Base-by-base conservation (phyloP, 1,140 invertebrate species). In the Antheraea mylitta region DNA sequence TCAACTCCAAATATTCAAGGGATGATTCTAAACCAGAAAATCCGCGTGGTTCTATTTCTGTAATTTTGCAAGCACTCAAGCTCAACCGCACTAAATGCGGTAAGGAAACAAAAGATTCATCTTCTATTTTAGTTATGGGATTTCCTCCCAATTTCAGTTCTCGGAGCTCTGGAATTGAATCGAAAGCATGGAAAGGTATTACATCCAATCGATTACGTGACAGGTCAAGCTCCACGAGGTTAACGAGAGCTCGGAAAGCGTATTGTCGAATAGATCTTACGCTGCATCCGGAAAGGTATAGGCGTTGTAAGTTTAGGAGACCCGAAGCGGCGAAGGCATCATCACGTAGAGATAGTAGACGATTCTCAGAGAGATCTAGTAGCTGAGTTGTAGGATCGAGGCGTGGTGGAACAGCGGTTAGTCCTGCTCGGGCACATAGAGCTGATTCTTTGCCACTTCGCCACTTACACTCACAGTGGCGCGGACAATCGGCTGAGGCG, bases 401-500 rank as follows among this genome's bases (percentile, higher is more conserved):
- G 64, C 94, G 93, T 18, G 88, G 82, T 7, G 96, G 96, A 58
- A 97, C 93, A 72, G 92, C 92, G 62, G 94, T 94, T 65, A 97
- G 93, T 77, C 96, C 96, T 67, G 95, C 95, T 81, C 94, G 94
- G 66, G 94, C 92, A 90, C 96, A 97, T 70, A 96, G 93, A 58
- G 96, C 96, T 37, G 96, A 96, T 88, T 97, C 96, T 89, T 97
- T 97, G 73, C 96, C 96, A 80, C 94, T 95, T 83, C 96, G 96
- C 97, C 97, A 97, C 86, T 96, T 97, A 92, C 96, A 97, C 85
- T 96, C 95, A 91, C 96, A 97, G 72, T 94, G 93, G 62, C 93
- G 93, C 36, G 95, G 95, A 84, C 96, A 96, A 74, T 94, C 94
- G 77, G 93, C 93, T 76, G 79, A 74, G 73, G 92, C 89, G 73